Evolutionary conservation across 2,113 vertebrate genomes (phyloP).

Genomic region (Brachyhypopomus occidentalis): DNA sequence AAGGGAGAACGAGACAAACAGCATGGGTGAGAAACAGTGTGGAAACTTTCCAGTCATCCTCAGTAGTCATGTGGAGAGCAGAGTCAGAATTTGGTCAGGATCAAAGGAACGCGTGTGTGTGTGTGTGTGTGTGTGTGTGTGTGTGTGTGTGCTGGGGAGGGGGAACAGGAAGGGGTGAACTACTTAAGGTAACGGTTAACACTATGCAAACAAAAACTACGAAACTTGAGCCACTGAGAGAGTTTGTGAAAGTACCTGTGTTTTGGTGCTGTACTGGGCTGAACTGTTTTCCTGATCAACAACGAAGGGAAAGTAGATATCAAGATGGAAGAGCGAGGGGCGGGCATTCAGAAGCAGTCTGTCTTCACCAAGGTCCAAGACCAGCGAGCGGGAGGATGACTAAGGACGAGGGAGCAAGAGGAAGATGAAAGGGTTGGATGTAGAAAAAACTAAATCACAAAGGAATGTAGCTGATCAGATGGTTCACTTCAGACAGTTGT

Average conservation of each 20-base stretch:
- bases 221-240: too few species aligned
- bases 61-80: too few species aligned
- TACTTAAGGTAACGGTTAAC: too few species aligned
- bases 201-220: too few species aligned
- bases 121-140: neutral
- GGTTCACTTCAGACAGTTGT: too few species aligned
- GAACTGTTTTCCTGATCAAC: slow-evolving; percentile 75
- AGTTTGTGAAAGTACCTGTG: slow-evolving; percentile 69
- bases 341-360: slow-evolving; percentile 75
- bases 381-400: slow-evolving; percentile 70
- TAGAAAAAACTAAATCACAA: neutral
- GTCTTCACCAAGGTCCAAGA: slow-evolving; percentile 84
- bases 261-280: slow-evolving; percentile 80
- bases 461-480: neutral
- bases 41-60: too few species aligned
- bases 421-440: neutral
- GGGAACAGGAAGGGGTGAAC: too few species aligned
- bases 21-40: too few species aligned
- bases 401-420: slow-evolving; percentile 15
- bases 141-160: too few species aligned
- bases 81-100: too few species aligned
- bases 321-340: slow-evolving; percentile 78
- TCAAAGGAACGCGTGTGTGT: neutral
- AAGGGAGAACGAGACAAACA: neutral
- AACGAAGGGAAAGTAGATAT: slow-evolving; percentile 77